A percentile compares a stretch with the other conserved stretches of the same genome.
phyloP scores from a whole-genome alignment of 2,113 vertebrate genomes.

The Agapornis roseicollis region DNA sequence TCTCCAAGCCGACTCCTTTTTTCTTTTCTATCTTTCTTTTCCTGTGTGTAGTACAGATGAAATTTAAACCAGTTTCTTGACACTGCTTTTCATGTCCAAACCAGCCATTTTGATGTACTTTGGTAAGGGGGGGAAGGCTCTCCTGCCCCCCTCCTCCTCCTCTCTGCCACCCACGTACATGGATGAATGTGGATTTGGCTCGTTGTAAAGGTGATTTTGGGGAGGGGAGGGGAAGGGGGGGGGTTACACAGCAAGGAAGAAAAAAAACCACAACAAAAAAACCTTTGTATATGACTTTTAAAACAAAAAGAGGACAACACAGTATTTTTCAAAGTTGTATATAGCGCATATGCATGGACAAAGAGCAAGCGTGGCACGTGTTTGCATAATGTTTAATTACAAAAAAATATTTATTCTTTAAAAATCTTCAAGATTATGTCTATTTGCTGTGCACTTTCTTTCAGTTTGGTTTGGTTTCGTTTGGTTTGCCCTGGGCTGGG shows the following conservation, averaged over 20 bases:
- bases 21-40: constrained; percentile 76
- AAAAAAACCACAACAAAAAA: constrained; percentile 33
- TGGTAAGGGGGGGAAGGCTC: constrained; percentile 52
- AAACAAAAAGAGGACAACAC: constrained; percentile 86
- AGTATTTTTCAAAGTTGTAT: constrained; percentile 99
- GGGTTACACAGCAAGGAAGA: constrained; percentile 62
- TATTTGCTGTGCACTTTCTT: constrained; percentile 91
- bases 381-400: constrained; percentile 99
- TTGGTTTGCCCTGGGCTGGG: constrained; percentile 57
- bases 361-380: constrained; percentile 97
- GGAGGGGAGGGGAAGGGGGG: constrained; percentile 47
- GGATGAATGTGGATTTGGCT: constrained; percentile 83
- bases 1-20: constrained; percentile 77
- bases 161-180: constrained; percentile 30
- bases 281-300: constrained; percentile 88
- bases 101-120: constrained; percentile 86
- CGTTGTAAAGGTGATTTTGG: constrained; percentile 75
- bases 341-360: constrained; percentile 99
- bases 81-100: constrained; percentile 90
- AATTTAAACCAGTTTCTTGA: constrained; percentile 81
- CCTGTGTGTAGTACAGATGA: constrained; percentile 83
- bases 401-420: constrained; percentile 99
- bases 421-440: constrained; percentile 90
- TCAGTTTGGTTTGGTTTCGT: constrained; percentile 55
- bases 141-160: constrained; percentile 22